phyloP scores from a whole-genome alignment of 2,113 vertebrate genomes.

The Thomomys bottae region DNA sequence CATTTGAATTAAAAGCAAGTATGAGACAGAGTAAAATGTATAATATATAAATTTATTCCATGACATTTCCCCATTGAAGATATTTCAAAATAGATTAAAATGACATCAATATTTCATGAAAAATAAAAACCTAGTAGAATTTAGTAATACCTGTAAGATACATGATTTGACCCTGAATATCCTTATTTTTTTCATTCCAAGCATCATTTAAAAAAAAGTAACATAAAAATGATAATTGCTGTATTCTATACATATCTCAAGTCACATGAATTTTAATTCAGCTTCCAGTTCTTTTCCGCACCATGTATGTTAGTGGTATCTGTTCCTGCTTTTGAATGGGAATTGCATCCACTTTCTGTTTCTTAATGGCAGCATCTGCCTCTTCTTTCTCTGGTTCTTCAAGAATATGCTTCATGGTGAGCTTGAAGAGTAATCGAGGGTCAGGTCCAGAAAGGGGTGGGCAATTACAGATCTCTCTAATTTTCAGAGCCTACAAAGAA shows the following conservation, averaged over 20 bases:
- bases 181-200: slow-evolving; percentile 37
- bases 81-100: slow-evolving; percentile 69
- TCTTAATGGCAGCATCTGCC: slow-evolving; percentile 68
- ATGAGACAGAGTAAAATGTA: background rate
- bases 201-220: slow-evolving; percentile 47
- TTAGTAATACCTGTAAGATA: slow-evolving; percentile 59
- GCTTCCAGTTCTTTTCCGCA: slow-evolving; percentile 73
- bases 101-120: slow-evolving; percentile 68
- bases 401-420: slow-evolving; percentile 86
- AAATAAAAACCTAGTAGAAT: slow-evolving; percentile 67
- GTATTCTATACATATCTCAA: slow-evolving; percentile 26
- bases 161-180: slow-evolving; percentile 62
- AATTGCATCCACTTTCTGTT: slow-evolving; percentile 75
- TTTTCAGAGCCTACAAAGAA: slow-evolving; percentile 91
- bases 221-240: slow-evolving; percentile 40
- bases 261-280: slow-evolving; percentile 62
- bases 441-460: slow-evolving; percentile 91
- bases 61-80: slow-evolving; percentile 51
- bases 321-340: slow-evolving; percentile 79
- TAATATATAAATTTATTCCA: slow-evolving; percentile 69
- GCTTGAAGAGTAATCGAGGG: slow-evolving; percentile 90
- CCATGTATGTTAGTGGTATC: slow-evolving; percentile 78
- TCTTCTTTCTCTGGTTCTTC: slow-evolving; percentile 77
- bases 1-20: slow-evolving; percentile 37
- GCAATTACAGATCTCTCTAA: slow-evolving; percentile 92